Evolutionary conservation across 1,140 invertebrate species (phyloP), one percentile per base, ranked within the genome.

Genomic region (Catajapyx aquilonaris): DNA sequence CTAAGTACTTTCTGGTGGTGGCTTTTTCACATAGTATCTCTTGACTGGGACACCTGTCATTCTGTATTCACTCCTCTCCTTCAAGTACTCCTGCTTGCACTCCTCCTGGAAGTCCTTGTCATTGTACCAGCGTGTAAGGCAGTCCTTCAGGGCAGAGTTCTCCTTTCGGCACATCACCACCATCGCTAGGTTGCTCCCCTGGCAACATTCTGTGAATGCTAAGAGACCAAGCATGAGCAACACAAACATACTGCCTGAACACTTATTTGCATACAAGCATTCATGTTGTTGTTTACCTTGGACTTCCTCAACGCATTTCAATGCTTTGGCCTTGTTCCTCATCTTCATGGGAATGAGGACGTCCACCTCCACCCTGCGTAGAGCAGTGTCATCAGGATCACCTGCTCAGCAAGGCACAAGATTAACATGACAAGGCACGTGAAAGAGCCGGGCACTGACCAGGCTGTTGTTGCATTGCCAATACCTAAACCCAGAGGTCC

Each of bases 301-400:
- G 5, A 83, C 74, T 65, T 77, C 71, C 46, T 64, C 47, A 0
- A 54, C 17, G 59, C 86, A 90, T 54, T 85, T 80, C 52, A 81
- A 74, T 11, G 46, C 48, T 52, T 68, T 76, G 2, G 81, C 71
- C 51, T 67, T 75, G 32, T 85, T 76, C 44, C 85, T 61, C 60
- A 91, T 74, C 51, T 77, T 71, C 57, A 83, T 77, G 2, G 83
- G 76, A 54, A 93, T 80, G 30, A 90, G 46, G 30, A 91, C 68
- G 49, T 90, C 78, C 28, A 55, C 57, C 59, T 93, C 86, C 2
- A 88, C 76, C 65, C 73, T 83, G 49, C 86, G 62, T 33, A 93
- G 55, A n/a, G 50, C 58, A 47, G 47, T 63, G 52, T 88, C 81
- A 50, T 84, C 60, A 7, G 86, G 86, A 65, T 93, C 81, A 40